Base-by-base conservation (phyloP, 2,797 vertebrate genomes). In the Argyrosomus regius region DNA sequence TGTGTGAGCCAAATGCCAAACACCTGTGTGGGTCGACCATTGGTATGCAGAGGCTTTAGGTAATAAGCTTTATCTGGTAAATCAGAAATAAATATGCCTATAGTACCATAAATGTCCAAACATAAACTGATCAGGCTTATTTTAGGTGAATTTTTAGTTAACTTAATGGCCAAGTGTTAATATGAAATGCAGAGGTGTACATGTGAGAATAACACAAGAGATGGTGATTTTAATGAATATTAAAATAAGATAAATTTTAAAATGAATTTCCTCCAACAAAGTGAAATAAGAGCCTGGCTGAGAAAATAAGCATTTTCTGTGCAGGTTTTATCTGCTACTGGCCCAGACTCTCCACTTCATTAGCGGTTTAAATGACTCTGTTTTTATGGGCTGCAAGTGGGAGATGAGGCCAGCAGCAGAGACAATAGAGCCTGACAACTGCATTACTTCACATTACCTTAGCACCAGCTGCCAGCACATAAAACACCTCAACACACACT, bases 391-490 rank as follows among this genome's bases (percentile, higher is more conserved):
- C 91, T 92, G 89, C 72, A 41, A 92, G 87, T 76, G 75, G 78
- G 87, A 89, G 91, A 91, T 88, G 92, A 93, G 86, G 81, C 89
- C 91, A 87, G 87, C 84, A 26, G 86, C 80, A 50, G 77, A 90
- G 88, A 95, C 93, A 94, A 93, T 87, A 86, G 89, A 85, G 79
- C 80, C 91, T 89, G 93, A 94, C 88, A 91, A 90, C 85, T 83
- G 89, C 89, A 94, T 93, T 92, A 93, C 83, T 92, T 90, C 90
- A 92, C 87, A 92, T 93, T 93, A 93, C 83, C 87, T 87, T 86
- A 88, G 91, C 90, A 68, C 82, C 89, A 88, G 89, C 92, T 90
- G 93, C 87, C 83, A 50, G 82, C 81, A 63, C 89, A 92, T 94
- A 94, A 95, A 95, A 89, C 81, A 90, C 87, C 80, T 66, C 77